phyloP scores from a whole-genome alignment of 2,888 invertebrate species.

The Chloromyia formosa region DNA sequence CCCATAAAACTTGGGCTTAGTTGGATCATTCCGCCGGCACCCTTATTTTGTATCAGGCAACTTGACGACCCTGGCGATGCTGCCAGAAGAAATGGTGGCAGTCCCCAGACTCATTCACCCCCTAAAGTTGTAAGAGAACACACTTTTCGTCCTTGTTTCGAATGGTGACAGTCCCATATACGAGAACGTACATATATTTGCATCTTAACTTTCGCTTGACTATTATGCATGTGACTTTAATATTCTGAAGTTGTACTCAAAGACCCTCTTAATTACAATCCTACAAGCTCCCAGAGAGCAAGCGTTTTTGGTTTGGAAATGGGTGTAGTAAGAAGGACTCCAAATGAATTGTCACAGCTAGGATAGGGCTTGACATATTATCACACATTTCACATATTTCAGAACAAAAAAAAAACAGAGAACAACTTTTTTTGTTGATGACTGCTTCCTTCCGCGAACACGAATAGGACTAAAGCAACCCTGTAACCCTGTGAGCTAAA shows the following conservation, averaged over 20 bases:
- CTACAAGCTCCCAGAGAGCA: conserved; percentile 7
- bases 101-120: too few relatives aligned
- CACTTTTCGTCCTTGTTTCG: conserved; percentile 7
- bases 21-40: not conserved
- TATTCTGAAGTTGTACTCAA: conserved; percentile 11
- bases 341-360: conserved; percentile 6
- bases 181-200: not conserved
- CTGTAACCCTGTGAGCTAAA: too few relatives aligned
- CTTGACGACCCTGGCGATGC: too few relatives aligned
- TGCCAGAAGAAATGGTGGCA: too few relatives aligned
- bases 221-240: conserved; percentile 13
- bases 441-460: not conserved
- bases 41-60: not conserved
- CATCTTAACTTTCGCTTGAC: not conserved
- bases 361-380: not conserved
- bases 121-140: not conserved
- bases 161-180: not conserved
- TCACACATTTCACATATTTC: not conserved
- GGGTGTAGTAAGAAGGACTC: not conserved
- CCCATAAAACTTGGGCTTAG: conserved; percentile 30
- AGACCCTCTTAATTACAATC: conserved; percentile 36
- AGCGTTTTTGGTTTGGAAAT: not conserved
- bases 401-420: not conserved
- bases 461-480: too few relatives aligned
- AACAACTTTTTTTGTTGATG: not conserved